These are phyloP conservation scores for Plebejus melissa DNA, from an alignment of 2,888 invertebrate species.

Conservation along the genomic window DNA sequence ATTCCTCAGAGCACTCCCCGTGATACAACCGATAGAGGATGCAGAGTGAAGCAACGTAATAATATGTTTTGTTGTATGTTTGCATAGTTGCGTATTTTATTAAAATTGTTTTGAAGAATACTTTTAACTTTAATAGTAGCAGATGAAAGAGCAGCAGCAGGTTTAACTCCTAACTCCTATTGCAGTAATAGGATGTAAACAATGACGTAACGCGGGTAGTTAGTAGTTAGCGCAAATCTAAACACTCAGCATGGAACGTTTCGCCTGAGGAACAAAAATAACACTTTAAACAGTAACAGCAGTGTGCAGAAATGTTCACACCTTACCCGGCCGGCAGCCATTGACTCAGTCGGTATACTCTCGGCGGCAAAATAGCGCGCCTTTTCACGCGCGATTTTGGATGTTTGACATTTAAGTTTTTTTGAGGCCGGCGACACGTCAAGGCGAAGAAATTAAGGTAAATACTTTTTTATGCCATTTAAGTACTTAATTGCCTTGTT, in stretches of 20 bases:
- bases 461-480: slow-evolving; percentile 12
- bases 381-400: slow-evolving; percentile 42
- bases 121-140: neutral
- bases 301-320: slow-evolving; percentile 54
- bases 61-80: too few relatives aligned
- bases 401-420: slow-evolving; percentile 36
- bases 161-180: neutral
- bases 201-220: slow-evolving; percentile 16
- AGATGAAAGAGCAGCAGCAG: neutral
- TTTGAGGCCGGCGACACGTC: slow-evolving; percentile 22
- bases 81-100: too few relatives aligned
- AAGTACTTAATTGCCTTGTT: neutral
- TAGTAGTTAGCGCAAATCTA: slow-evolving; percentile 7
- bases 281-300: slow-evolving; percentile 52
- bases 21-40: too few relatives aligned
- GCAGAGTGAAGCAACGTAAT: too few relatives aligned
- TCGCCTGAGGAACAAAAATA: slow-evolving; percentile 62
- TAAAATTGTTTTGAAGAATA: neutral
- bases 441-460: slow-evolving; percentile 19
- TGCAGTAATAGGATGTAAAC: slow-evolving; percentile 1
- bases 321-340: slow-evolving; percentile 49
- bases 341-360: slow-evolving; percentile 56
- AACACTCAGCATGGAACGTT: slow-evolving; percentile 31
- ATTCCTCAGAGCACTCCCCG: too few relatives aligned
- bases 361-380: slow-evolving; percentile 55